Base-by-base conservation (phyloP, 2,888 invertebrate genomes). In the Eupithecia exiguata region DNA sequence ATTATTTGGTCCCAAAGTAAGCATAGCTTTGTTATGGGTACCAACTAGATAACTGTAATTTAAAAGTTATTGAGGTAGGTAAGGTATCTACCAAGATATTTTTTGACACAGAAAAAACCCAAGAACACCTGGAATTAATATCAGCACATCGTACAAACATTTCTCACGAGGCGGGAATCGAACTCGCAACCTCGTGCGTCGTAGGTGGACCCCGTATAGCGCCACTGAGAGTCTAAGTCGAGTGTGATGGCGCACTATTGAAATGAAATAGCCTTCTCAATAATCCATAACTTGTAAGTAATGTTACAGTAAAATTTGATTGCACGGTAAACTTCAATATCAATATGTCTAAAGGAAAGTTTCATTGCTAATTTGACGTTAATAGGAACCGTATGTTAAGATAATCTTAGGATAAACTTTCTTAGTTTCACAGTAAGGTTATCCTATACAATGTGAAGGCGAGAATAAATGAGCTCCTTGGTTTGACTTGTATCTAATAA, bases 321-420 rank as follows among this genome's bases (percentile, higher is more conserved):
- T 25, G 58, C 18, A 40, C 25, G 21, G 61, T 65, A 69, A 36
- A 68, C 65, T 75, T 75, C 63, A 69, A 69, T 70, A 74, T 71
- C 25, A 43, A 65, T 65, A 53, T 66, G 58, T 63, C 46, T 66
- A 21, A 12, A 71, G 69, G 71, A 74, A 71, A 71, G 73, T 73
- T 71, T 49, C 68, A 38, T 68, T 68, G 25, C 68, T 68, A 58
- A 58, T 30, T 43, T n/a, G 36, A 43, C 14, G 43, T 58, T 58
- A 25, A 58, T 58, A 21, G 58, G 12, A 21, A 25, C 58, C 25
- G 58, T 58, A 58, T 58, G 12, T 25, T 58, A 1, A 25, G 58
- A 25, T 58, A 53, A 3, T 58, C 58, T 58, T 58, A 58, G 58
- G 58, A 58, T 58, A 14, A 58, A 58, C 58, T 58, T 58, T 58